Percentiles rank a stretch among this genome's conserved stretches.
These are phyloP conservation scores for Saxidomus purpurata DNA, from an alignment of 1,140 invertebrate genomes.

Conservation along the genomic window DNA sequence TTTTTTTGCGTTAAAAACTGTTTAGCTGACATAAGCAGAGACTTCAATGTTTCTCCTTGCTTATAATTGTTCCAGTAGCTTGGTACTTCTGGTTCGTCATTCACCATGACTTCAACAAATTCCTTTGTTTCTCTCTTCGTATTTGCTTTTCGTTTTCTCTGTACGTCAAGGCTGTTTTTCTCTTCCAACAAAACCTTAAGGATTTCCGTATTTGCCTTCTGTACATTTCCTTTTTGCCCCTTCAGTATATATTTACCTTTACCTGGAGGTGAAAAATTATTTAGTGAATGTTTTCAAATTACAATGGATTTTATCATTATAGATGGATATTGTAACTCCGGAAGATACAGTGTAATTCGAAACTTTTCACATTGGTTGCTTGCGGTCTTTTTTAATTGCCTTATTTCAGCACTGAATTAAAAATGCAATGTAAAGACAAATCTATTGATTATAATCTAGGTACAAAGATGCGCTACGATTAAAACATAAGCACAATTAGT, in stretches of 20 bases:
- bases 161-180: background rate
- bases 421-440: too few species aligned
- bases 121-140: background rate
- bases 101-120: background rate
- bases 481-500: too few species aligned
- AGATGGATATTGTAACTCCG: too few species aligned
- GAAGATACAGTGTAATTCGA: too few species aligned
- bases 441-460: too few species aligned
- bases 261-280: background rate
- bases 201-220: background rate
- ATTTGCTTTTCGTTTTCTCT: background rate
- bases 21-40: background rate
- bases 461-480: too few species aligned
- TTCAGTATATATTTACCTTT: slow-evolving; percentile 23
- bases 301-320: too few species aligned
- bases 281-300: too few species aligned
- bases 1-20: background rate
- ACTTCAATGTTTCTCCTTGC: background rate
- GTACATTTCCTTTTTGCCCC: slow-evolving; percentile 4
- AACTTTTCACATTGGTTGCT: too few species aligned
- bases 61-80: slow-evolving; percentile 54
- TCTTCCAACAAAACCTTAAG: slow-evolving; percentile 7
- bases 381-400: too few species aligned
- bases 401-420: too few species aligned
- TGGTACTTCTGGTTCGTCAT: slow-evolving; percentile 31